These are phyloP conservation scores for Dunckerocampus dactyliophorus DNA, from an alignment of 2,113 vertebrate genomes.

Conservation along the genomic window DNA sequence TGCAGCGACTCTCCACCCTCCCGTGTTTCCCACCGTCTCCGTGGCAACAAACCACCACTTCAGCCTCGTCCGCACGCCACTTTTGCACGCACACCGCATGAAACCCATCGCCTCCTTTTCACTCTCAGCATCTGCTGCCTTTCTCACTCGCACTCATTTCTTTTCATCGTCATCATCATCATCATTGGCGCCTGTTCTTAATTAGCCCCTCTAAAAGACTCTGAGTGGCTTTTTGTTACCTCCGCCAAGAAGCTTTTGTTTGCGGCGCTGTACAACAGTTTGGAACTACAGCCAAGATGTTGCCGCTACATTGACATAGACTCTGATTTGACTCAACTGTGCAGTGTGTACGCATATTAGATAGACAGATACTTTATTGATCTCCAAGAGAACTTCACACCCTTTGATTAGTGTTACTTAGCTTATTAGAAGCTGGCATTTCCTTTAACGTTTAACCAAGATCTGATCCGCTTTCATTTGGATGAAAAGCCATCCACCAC, in stretches of 20 bases:
- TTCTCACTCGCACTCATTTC: slow-evolving; percentile 17
- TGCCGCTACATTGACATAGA: not conserved
- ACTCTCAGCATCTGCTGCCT: slow-evolving; percentile 36
- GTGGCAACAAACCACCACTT: slow-evolving; percentile 56
- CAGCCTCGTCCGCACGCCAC: slow-evolving; percentile 37
- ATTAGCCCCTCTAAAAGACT: not conserved
- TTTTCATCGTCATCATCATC: slow-evolving; percentile 19
- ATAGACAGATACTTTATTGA: too few relatives aligned
- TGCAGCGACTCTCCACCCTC: slow-evolving; percentile 22
- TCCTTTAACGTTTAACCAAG: not conserved
- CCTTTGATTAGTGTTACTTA: too few relatives aligned
- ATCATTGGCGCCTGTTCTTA: not conserved
- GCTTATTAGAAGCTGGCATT: not conserved
- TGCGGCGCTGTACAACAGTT: not conserved
- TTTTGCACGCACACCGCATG: slow-evolving; percentile 46
- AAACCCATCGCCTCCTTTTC: slow-evolving; percentile 37
- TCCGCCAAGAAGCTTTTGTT: not conserved
- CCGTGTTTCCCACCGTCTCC: slow-evolving; percentile 38
- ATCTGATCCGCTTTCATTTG: not conserved
- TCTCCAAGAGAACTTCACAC: too few relatives aligned
- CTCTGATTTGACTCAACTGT: not conserved
- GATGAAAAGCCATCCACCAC: not conserved
- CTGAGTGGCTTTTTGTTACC: not conserved
- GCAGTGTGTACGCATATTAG: not conserved
- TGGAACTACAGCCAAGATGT: not conserved